Evolutionary conservation across 2,888 invertebrate genomes (phyloP), one percentile per base, ranked within the genome.

Genomic region (Sinohyriopsis cumingii): DNA sequence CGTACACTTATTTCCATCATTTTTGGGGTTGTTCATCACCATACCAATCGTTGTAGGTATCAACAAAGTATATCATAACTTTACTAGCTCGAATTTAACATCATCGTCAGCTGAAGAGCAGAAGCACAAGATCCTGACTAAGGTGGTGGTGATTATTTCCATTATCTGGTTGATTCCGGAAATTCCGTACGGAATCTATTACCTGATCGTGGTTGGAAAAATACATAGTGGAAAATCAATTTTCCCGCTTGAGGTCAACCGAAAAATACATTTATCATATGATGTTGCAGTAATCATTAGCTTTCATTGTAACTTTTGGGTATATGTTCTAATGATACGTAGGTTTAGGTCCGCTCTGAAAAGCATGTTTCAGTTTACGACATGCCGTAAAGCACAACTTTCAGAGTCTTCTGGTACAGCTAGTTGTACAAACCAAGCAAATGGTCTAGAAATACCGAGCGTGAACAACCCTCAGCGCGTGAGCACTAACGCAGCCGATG

Each of bases 231-330:
- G 68, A 7, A 57, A 69, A 25, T 25, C 55, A 7, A 70, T 77
- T 3, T 67, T 74, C n/a, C 72, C 74, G 12, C 55, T 77, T 33
- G 62, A 63, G 22, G 71, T 65, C 22, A 74, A 77, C 56, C 7
- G 74, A 59, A 28, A 70, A 9, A 56, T 77, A 19, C 76, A 76
- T 45, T 68, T 72, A 55, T 22, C 72, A 7, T 77, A 77, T 24
- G 77, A 77, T 28, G 7, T 77, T 12, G 59, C 71, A 9, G 33
- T 77, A 20, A 55, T 77, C 1, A 19, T 77, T 9, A 74, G 72
- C 22, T 77, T 74, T 63, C 74, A 77, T 63, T 61, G 72, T n/a
- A 77, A 77, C 63, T 77, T 77, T 45, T 77, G 77, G 77, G 74
- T 77, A 25, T 77, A 77, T 55, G 68, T 70, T 59, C 45, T 72